These are phyloP conservation scores for Linyphia triangularis DNA, from an alignment of 2,888 invertebrate genomes.

Conservation along the genomic window DNA sequence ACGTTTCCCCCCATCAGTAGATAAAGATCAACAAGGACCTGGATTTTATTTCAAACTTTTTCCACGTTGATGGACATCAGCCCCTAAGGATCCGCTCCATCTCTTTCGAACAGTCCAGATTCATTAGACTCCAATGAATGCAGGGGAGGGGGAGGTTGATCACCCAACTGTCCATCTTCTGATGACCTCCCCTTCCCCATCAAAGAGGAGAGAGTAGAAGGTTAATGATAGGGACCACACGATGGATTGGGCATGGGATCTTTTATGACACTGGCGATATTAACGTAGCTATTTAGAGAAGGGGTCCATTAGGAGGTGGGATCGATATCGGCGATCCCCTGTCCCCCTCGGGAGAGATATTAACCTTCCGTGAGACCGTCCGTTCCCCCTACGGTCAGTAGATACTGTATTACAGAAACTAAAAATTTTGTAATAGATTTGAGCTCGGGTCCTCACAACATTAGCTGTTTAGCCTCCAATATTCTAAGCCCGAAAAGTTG, in stretches of 20 bases:
- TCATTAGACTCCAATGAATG: background rate
- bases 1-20: no score
- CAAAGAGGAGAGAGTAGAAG: background rate
- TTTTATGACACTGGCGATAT: background rate
- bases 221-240: background rate
- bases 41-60: no score
- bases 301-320: background rate
- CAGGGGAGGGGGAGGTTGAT: background rate
- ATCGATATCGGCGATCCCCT: background rate
- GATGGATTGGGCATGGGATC: background rate
- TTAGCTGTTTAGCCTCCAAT: no score
- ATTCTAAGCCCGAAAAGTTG: no score
- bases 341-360: background rate
- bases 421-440: no score
- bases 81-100: no score
- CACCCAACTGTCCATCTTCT: no score
- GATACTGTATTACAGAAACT: no score
- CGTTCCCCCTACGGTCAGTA: background rate
- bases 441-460: no score
- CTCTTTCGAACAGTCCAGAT: background rate
- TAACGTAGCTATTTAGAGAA: background rate
- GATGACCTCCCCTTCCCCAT: background rate
- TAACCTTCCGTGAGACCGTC: no score
- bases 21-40: no score
- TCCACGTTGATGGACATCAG: no score